phyloP scores from a whole-genome alignment of 1,140 invertebrate species.

The Agrilus planipennis region DNA sequence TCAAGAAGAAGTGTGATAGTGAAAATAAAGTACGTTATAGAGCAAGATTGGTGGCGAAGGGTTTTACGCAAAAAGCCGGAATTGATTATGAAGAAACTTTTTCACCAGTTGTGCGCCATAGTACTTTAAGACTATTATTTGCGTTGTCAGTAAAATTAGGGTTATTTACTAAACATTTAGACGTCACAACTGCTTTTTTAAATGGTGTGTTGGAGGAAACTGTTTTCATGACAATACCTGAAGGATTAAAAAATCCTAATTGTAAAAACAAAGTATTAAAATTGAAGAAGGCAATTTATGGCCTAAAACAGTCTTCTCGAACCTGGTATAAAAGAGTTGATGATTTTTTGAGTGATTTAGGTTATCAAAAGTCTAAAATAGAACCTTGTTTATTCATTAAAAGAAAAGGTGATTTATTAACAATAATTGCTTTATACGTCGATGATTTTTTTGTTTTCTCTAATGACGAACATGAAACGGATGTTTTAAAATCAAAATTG shows the following conservation, averaged over 20 bases:
- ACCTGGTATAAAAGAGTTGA: slow-evolving; percentile 32
- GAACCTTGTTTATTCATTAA: slow-evolving; percentile 11
- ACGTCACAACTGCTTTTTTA: slow-evolving; percentile 33
- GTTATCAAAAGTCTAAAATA: slow-evolving; percentile 10
- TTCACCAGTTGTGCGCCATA: slow-evolving; percentile 18
- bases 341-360: not conserved
- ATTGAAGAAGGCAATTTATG: slow-evolving; percentile 29
- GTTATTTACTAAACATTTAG: slow-evolving; percentile 22
- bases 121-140: slow-evolving; percentile 18
- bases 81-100: slow-evolving; percentile 8
- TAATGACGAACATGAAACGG: slow-evolving; percentile 10
- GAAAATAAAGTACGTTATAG: slow-evolving; percentile 17
- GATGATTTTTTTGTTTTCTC: slow-evolving; percentile 11
- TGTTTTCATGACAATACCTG: slow-evolving; percentile 30
- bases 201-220: slow-evolving; percentile 27
- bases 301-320: slow-evolving; percentile 32
- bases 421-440: slow-evolving; percentile 9
- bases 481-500: slow-evolving; percentile 12
- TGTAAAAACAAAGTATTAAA: slow-evolving; percentile 26
- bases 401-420: not conserved
- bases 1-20: slow-evolving; percentile 22
- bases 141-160: slow-evolving; percentile 20
- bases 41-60: too few species aligned
- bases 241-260: slow-evolving; percentile 9
- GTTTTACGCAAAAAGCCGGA: slow-evolving; percentile 1